These are phyloP conservation scores for Leptinotarsa juncta DNA, from an alignment of 2,888 invertebrate genomes.

Conservation along the genomic window DNA sequence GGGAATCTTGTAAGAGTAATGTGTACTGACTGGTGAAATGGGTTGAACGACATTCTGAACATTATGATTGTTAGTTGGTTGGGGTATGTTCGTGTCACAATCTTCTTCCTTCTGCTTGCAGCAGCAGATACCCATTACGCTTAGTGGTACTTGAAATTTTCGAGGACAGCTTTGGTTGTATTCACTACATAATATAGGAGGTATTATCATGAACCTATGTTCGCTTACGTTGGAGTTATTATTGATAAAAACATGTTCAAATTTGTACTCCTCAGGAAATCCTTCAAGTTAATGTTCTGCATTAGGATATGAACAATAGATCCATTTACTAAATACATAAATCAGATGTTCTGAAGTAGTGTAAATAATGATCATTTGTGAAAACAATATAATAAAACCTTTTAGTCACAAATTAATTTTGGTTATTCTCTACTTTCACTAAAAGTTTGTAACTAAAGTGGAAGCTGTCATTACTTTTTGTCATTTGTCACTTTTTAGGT, in stretches of 20 bases:
- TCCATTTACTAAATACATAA: conserved; percentile 41
- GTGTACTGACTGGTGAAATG: conserved; percentile 55
- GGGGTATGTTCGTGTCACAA: conserved; percentile 65
- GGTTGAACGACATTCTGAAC: conserved; percentile 48
- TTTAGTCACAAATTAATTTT: conserved; percentile 2
- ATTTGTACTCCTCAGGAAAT: conserved; percentile 47
- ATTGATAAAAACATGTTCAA: conserved; percentile 56
- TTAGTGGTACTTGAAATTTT: conserved; percentile 33
- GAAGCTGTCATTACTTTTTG: too few relatives aligned
- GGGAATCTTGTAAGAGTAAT: conserved; percentile 52
- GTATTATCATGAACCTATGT: conserved; percentile 34
- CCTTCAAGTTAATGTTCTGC: conserved; percentile 41
- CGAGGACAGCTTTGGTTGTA: conserved; percentile 34
- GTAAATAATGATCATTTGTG: background rate
- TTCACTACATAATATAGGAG: conserved; percentile 53
- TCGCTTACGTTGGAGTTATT: conserved; percentile 60
- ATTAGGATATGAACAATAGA: conserved; percentile 38
- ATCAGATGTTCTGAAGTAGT: conserved; percentile 18
- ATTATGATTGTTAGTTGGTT: conserved; percentile 49
- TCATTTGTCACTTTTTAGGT: too few relatives aligned
- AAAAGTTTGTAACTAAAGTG: too few relatives aligned
- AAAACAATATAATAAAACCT: background rate
- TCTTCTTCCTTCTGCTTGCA: conserved; percentile 76
- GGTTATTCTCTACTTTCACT: conserved; percentile 6
- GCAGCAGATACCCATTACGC: conserved; percentile 81